These are phyloP conservation scores for Chondrosia reniformis DNA, from an alignment of 37 sponge, comb jelly and placozoan genomes.

Conservation along the genomic window DNA sequence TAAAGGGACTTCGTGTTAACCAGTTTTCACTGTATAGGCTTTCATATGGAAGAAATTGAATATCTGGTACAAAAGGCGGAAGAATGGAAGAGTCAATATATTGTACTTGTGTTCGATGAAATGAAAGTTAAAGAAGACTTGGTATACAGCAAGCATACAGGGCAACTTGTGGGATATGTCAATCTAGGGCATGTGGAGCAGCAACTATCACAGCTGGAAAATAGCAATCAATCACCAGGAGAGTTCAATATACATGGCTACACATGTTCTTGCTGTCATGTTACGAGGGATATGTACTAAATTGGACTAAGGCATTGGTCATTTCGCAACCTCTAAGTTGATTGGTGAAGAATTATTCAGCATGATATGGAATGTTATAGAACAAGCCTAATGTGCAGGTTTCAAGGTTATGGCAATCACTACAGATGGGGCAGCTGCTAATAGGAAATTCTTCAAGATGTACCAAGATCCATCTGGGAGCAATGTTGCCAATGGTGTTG, in stretches of 20 bases:
- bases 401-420: background rate
- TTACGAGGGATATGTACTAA: background rate
- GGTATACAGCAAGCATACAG: constrained; percentile 27
- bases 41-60: background rate
- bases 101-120: constrained; percentile 17
- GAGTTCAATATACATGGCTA: constrained; percentile 4
- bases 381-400: background rate
- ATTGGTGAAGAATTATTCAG: background rate
- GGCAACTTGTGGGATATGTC: background rate
- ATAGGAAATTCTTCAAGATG: constrained; percentile 9
- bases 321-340: background rate
- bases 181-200: background rate
- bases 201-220: background rate
- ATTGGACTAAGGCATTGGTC: background rate
- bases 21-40: too few species aligned
- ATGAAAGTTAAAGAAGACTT: constrained; percentile 26
- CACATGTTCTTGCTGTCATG: background rate
- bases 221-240: background rate
- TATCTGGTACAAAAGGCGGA: background rate
- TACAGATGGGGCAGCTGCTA: constrained; percentile 11
- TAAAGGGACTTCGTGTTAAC: too few species aligned
- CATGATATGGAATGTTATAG: background rate
- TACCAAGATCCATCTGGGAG: background rate
- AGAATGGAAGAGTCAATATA: background rate
- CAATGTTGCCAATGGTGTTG: background rate